Base-by-base conservation (phyloP, 2,797 vertebrate genomes). In the Sebastiscus albofasciatus region DNA sequence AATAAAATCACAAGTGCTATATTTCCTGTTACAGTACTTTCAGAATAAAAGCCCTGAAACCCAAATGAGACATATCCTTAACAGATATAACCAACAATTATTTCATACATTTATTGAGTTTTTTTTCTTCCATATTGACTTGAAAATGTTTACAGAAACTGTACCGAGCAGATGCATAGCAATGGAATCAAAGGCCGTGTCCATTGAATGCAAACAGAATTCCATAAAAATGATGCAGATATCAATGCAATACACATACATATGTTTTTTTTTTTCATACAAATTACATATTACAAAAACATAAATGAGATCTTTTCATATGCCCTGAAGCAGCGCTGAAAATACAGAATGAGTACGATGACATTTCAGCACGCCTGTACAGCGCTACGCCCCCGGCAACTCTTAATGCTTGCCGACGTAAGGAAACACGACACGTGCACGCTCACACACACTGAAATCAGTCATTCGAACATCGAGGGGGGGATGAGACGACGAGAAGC, bases 231-330 rank as follows among this genome's bases (percentile, higher is more conserved):
- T 89, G 87, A 94, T 93, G 94, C 86, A 92, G 93, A 93, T 95
- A 94, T 93, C 81, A 90, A 95, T 90, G 90, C 88, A 90, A 84
- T 94, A 93, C 92, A 95, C 92, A 86, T 87, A 92, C 88, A 84
- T 65, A 27, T 64, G 33, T 71, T 64, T 84, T 87, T 89, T 89
- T 89, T 91, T 91, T 71, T 90, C 90, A 91, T 96, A 96, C 93
- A 96, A 96, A 96, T 95, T 92, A 95, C 94, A 94, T 88, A 87
- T 93, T 95, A 93, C 91, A 95, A 95, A 95, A 95, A 94, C 89
- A 92, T 92, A 94, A 93, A 94, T 86, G 83, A 93, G 88, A 92
- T 82, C 49, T 92, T 91, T 88, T 92, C 74, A 74, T 89, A 79
- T 85, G 88, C 87, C 90, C 90, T 88, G 90, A 91, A 93, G 93